Evolutionary conservation across 2,888 invertebrate species (phyloP), one percentile per base, ranked within the genome.

Genomic region (Amphipyra tragopoginis): DNA sequence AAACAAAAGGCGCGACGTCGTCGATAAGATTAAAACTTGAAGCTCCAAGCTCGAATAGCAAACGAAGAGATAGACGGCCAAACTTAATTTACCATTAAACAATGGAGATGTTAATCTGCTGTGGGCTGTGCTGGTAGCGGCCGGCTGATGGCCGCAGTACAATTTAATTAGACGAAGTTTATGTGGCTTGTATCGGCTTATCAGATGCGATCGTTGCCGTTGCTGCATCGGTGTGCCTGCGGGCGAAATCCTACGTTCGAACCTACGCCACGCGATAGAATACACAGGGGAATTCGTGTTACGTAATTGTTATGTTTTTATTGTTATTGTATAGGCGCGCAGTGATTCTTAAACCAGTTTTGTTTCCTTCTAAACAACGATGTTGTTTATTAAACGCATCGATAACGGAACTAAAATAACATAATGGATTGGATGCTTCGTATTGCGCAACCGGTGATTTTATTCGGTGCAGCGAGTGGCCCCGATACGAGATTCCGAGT

Each of bases 161-260:
- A 90, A 91, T 93, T 93, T 93, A 93, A 93, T 93, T 93, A 93
- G 90, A 90, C 86, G 82, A 90, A 91, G 90, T 90, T 92, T 92
- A 92, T 92, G 87, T 89, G 83, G 77, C 89, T 86, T 88, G 89
- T 89, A 88, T 79, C 76, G 76, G 75, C 80, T 88, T 90, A 91
- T 91, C 92, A 84, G 87, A 86, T 87, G 88, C 85, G 80, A 86
- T 88, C 86, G 81, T 74, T 80, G 81, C 84, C 72, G 77, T 79
- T 74, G 82, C 80, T 66, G 80, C 76, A 75, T 79, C 75, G 78
- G 67, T 64, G 75, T 71, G 82, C 86, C 85, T 80, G 79, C 81
- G 74, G 80, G 81, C 85, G 76, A 80, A 81, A 80, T 82, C 79
- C 82, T 84, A 82, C 75, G 79, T 81, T 79, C 68, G 75, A 83